phyloP scores from a whole-genome alignment of 2,888 invertebrate genomes.

The Agonopterix arenella region DNA sequence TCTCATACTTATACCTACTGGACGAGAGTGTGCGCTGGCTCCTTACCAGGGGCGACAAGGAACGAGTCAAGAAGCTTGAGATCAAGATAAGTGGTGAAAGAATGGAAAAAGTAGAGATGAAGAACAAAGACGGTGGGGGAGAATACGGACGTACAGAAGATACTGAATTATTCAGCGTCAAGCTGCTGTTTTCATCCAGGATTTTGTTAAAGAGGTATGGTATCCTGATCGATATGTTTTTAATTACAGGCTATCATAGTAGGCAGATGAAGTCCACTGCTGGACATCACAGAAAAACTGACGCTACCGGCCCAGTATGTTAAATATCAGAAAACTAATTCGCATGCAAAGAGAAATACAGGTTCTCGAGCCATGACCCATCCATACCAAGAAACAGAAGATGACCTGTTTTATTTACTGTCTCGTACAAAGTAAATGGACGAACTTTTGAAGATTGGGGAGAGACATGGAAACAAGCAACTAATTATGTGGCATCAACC shows the following conservation, averaged over 20 bases:
- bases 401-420: too few relatives aligned
- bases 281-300: too few relatives aligned
- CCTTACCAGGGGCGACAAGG: conserved; percentile 69
- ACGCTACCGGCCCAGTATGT: too few relatives aligned
- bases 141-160: conserved; percentile 36
- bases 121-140: conserved; percentile 73
- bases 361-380: too few relatives aligned
- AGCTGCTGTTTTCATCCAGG: conserved; percentile 7
- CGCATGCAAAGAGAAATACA: too few relatives aligned
- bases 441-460: conserved; percentile 33
- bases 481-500: conserved; percentile 50
- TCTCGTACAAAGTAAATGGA: conserved; percentile 29
- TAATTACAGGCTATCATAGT: too few relatives aligned
- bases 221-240: not conserved
- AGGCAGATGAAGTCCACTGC: too few relatives aligned
- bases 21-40: conserved; percentile 82
- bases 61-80: conserved; percentile 34
- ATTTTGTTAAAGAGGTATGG: conserved; percentile 10
- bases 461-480: conserved; percentile 40
- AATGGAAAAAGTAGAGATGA: conserved; percentile 78
- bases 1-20: conserved; percentile 75
- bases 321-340: too few relatives aligned
- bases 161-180: conserved; percentile 24
- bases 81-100: conserved; percentile 54
- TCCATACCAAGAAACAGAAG: too few relatives aligned